Evolutionary conservation across 2,797 vertebrate genomes (phyloP).

Genomic region (Lagorchestes hirsutus): DNA sequence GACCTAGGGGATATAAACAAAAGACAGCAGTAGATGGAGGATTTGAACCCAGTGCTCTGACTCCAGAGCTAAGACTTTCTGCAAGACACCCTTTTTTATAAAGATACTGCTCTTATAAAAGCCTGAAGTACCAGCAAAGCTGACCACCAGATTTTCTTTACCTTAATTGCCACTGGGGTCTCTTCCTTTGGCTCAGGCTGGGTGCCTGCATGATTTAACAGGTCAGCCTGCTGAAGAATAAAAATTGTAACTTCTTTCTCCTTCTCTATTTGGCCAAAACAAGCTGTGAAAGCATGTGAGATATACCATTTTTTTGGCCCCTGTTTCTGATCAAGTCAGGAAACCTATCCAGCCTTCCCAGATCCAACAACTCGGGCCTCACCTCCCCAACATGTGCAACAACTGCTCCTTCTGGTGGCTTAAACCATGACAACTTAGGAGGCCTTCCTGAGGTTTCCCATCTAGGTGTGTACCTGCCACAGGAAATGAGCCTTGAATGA

Average conservation of each 20-base stretch:
- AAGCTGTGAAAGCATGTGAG: slow-evolving; percentile 85
- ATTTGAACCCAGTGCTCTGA: background rate
- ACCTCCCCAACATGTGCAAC: slow-evolving; percentile 85
- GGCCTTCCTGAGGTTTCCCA: slow-evolving; percentile 86
- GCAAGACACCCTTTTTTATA: background rate
- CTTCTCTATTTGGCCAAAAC: slow-evolving; percentile 83
- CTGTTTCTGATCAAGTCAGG: slow-evolving; percentile 80
- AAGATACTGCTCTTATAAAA: background rate
- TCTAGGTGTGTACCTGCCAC: slow-evolving; percentile 87
- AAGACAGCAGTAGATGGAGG: background rate
- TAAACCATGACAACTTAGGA: slow-evolving; percentile 87
- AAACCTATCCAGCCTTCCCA: slow-evolving; percentile 80
- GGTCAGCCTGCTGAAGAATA: slow-evolving; percentile 69
- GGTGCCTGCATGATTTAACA: slow-evolving; percentile 76
- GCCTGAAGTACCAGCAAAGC: background rate
- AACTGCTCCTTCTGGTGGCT: slow-evolving; percentile 89
- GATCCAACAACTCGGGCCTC: slow-evolving; percentile 84
- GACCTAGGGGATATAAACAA: background rate
- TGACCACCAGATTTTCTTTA: background rate
- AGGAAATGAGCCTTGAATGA: slow-evolving; percentile 86
- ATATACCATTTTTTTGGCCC: slow-evolving; percentile 85
- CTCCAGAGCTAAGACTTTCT: background rate
- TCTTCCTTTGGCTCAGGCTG: slow-evolving; percentile 46
- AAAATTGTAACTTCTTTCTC: slow-evolving; percentile 77
- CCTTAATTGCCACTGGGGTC: background rate